Percentiles rank a stretch among this genome's conserved stretches.
Conservation (phyloP, 1,140 invertebrate genomes). For the Chionoecetes opilio region DNA sequence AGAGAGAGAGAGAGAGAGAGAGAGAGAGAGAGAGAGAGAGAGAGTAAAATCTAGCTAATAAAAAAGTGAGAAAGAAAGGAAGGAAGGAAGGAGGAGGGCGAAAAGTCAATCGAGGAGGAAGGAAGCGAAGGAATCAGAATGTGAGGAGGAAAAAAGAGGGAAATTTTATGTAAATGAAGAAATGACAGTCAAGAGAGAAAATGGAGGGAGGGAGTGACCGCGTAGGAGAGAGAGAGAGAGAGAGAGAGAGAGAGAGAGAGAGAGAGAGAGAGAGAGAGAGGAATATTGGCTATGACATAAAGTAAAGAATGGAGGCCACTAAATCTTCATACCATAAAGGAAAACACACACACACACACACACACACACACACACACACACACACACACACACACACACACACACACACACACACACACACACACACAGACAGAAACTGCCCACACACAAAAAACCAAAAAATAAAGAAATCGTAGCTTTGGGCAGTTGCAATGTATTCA, state of each 20-base stretch:
- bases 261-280: constrained; percentile 27
- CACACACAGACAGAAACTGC: too few species aligned
- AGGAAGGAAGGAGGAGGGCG: background rate
- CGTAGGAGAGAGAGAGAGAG: constrained; percentile 4
- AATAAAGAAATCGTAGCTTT: too few species aligned
- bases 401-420: too few species aligned
- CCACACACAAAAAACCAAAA: too few species aligned
- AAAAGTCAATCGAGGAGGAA: too few species aligned
- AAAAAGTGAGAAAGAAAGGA: background rate
- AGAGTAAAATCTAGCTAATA: background rate
- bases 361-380: background rate
- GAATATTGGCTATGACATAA: background rate
- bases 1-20: too few species aligned
- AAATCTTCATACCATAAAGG: background rate
- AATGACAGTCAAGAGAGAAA: too few species aligned
- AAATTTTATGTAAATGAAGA: too few species aligned
- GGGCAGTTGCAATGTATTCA: too few species aligned
- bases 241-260: constrained; percentile 27
- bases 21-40: background rate
- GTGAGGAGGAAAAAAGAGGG: too few species aligned
- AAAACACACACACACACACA: background rate
- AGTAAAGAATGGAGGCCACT: background rate
- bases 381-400: too few species aligned
- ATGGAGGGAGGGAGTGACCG: background rate
- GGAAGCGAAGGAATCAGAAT: too few species aligned